These are phyloP conservation scores for Callorhinus ursinus DNA, from an alignment of 2,113 vertebrate genomes.

Conservation along the genomic window DNA sequence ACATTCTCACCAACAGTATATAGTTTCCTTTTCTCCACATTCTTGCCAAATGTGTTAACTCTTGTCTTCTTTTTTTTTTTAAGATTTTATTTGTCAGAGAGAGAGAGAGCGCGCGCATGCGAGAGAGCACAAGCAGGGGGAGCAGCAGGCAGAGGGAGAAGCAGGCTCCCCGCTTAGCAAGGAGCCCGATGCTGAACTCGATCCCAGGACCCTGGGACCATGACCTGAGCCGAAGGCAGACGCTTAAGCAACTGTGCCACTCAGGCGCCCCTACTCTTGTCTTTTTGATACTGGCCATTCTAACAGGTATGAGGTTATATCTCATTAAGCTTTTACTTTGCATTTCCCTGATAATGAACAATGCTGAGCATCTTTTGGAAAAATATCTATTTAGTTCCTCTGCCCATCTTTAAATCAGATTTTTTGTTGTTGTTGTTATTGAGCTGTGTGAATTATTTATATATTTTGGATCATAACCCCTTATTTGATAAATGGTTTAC, in stretches of 20 bases:
- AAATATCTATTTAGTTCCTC: background rate
- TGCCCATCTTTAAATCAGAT: background rate
- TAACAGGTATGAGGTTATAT: background rate
- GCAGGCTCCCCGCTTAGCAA: no score
- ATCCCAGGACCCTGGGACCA: no score
- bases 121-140: no score
- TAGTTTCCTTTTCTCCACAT: background rate
- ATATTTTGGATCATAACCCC: background rate
- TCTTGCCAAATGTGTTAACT: background rate
- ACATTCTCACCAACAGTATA: background rate
- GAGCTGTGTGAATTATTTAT: background rate
- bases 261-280: background rate
- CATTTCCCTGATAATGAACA: background rate
- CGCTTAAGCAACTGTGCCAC: no score
- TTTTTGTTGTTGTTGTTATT: background rate
- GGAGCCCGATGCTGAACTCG: no score
- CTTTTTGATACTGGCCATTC: background rate
- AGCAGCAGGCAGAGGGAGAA: no score
- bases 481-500: background rate
- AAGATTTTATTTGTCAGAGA: no score
- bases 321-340: background rate
- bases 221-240: no score
- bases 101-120: no score
- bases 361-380: background rate
- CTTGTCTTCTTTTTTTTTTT: background rate